phyloP scores from a whole-genome alignment of 2,888 invertebrate species.

The Vesta saturnalis region DNA sequence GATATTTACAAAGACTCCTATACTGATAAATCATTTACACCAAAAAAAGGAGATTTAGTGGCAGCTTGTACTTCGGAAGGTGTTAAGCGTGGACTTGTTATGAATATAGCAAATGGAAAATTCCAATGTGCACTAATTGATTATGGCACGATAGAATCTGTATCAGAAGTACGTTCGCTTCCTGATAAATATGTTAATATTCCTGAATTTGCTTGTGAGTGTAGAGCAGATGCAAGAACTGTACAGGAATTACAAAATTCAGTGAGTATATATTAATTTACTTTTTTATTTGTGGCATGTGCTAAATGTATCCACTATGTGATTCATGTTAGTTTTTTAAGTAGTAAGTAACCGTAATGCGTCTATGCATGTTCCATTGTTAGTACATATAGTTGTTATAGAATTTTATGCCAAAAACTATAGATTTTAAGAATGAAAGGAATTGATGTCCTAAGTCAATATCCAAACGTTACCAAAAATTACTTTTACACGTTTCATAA shows the following conservation, averaged over 20 bases:
- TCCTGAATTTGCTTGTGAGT: slow-evolving; percentile 38
- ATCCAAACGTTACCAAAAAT: no score
- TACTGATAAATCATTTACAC: slow-evolving; percentile 15
- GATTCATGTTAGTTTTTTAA: no score
- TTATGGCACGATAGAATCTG: slow-evolving; percentile 32
- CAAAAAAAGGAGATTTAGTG: slow-evolving; percentile 35
- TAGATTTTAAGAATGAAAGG: no score
- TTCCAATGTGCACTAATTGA: slow-evolving; percentile 40
- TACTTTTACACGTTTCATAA: no score
- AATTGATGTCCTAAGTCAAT: no score
- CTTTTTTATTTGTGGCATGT: no score
- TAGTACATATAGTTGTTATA: no score
- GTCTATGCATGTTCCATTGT: no score
- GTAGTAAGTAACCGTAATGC: no score
- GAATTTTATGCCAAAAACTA: no score
- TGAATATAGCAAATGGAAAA: slow-evolving; percentile 22
- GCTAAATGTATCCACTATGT: no score
- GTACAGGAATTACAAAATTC: neutral
- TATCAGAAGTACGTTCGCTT: slow-evolving; percentile 27
- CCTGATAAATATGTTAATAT: slow-evolving; percentile 25
- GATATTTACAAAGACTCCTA: neutral
- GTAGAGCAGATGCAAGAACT: neutral
- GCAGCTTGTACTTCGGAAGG: slow-evolving; percentile 22
- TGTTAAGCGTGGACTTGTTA: slow-evolving; percentile 33
- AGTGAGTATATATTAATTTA: no score